Base-by-base conservation (phyloP, 1,140 invertebrate species). In the Harlomillsia oculata region DNA sequence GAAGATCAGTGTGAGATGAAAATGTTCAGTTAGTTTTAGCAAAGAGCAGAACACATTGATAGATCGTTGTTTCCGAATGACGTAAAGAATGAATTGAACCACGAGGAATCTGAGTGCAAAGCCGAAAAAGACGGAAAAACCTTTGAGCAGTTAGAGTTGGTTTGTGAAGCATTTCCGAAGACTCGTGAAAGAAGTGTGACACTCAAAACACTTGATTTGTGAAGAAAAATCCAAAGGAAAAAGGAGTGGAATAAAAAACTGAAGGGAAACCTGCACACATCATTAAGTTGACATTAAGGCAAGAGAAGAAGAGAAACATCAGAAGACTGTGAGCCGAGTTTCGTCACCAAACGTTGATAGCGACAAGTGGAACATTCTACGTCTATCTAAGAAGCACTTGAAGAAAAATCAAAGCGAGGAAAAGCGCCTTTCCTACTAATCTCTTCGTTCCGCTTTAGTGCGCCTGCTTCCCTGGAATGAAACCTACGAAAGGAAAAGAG, bases 231-330 rank as follows among this genome's bases (percentile, higher is more conserved):
- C 21, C 14, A 21, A 13, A 3, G 28, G 20, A 43, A 41, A 48
- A 48, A 48, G 36, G 45, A 32, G 6, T 46, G 36, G 36, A 28
- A 28, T 32, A 48, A 48, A 36, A 56, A 39, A 36, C 20, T 32
- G 36, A 58, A 39, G 41, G 49, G 49, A 58, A 59, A 59, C 46
- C 16, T 45, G 51, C 32, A 56, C 59, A 61, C 53, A 61, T 61
- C 59, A 56, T 61, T 61, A 61, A 56, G 48, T 43, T 23, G 40
- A 61, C 57, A 59, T 54, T 59, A 50, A 29, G 37, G 30, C 36
- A 50, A 39, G 34, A 50, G 32, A 32, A 45, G 25, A 45, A 23
- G 2, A 45, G 20, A 45, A 26, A n/a, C 21, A 45, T 11, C 9
- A 26, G 20, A 25, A 45, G 43, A 25, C 21, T 26, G 5, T n/a